phyloP scores from a whole-genome alignment of 1,140 invertebrate genomes.

The Zaprionus gabonicus region DNA sequence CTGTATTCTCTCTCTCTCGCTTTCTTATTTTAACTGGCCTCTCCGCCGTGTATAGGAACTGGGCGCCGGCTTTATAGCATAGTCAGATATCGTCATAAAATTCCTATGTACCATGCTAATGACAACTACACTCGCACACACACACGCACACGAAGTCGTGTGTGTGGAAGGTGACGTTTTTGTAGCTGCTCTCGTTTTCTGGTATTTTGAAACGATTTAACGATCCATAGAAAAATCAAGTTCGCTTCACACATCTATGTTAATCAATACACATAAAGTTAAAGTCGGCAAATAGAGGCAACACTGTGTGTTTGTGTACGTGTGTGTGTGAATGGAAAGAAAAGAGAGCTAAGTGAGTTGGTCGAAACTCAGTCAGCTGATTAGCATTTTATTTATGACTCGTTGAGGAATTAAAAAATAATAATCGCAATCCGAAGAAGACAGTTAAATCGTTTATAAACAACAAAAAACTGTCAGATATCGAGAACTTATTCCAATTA shows the following conservation, averaged over 20 bases:
- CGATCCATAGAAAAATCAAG: conserved; percentile 66
- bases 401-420: conserved; percentile 43
- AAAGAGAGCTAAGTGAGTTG: conserved; percentile 25
- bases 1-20: conserved; percentile 25
- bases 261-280: conserved; percentile 76
- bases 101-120: conserved; percentile 51
- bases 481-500: neutral
- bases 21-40: conserved; percentile 24
- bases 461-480: neutral
- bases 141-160: conserved; percentile 11
- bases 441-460: conserved; percentile 8
- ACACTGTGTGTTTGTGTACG: neutral
- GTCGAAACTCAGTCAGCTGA: conserved; percentile 71
- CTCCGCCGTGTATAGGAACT: conserved; percentile 20
- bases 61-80: conserved; percentile 7
- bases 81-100: conserved; percentile 14
- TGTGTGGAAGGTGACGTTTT: neutral
- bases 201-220: conserved; percentile 36
- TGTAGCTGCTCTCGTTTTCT: conserved; percentile 16
- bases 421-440: conserved; percentile 23
- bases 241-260: conserved; percentile 67
- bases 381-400: conserved; percentile 70
- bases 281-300: conserved; percentile 30
- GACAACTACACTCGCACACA: conserved; percentile 30
- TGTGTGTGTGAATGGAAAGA: conserved; percentile 49